Evolutionary conservation across 2,888 invertebrate genomes (phyloP).

Genomic region (Drosophila atroscutellata): DNA sequence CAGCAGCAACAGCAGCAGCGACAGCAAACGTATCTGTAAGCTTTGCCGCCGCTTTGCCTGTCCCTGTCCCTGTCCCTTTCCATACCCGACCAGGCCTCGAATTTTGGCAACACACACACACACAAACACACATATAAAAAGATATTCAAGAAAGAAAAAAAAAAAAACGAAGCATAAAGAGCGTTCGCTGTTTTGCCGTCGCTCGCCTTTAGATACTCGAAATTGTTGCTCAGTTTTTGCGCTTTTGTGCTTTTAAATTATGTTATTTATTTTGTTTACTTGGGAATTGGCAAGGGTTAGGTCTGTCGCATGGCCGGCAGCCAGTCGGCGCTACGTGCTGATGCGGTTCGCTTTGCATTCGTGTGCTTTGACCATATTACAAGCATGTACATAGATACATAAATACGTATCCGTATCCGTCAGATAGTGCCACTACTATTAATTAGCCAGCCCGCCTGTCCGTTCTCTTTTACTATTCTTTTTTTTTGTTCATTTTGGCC

Average conservation of each 20-base stretch:
- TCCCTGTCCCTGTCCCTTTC: conserved; percentile 48
- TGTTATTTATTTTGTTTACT: conserved; percentile 75
- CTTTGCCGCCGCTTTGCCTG: conserved; percentile 45
- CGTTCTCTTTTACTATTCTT: conserved; percentile 6
- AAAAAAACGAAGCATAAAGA: conserved; percentile 47
- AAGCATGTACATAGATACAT: conserved; percentile 18
- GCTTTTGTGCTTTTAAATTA: conserved; percentile 55
- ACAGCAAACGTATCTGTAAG: conserved; percentile 61
- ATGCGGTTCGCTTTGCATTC: conserved; percentile 46
- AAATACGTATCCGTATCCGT: conserved; percentile 40
- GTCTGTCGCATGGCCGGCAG: conserved; percentile 41
- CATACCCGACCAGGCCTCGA: conserved; percentile 36
- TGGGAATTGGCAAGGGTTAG: conserved; percentile 62
- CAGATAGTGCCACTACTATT: conserved; percentile 39
- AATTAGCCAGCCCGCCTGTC: conserved; percentile 42
- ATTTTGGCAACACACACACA: conserved; percentile 69
- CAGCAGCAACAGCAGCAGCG: conserved; percentile 9
- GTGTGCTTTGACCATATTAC: conserved; percentile 53
- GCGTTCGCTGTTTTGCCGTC: conserved; percentile 31
- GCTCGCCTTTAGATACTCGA: conserved; percentile 46
- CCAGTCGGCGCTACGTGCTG: conserved; percentile 48
- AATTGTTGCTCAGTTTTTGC: conserved; percentile 58
- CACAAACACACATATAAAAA: conserved; percentile 11
- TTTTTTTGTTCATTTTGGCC: background rate
- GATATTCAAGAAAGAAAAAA: background rate